Base-by-base conservation (phyloP, 2,797 vertebrate species). In the Hoplostethus atlanticus region DNA sequence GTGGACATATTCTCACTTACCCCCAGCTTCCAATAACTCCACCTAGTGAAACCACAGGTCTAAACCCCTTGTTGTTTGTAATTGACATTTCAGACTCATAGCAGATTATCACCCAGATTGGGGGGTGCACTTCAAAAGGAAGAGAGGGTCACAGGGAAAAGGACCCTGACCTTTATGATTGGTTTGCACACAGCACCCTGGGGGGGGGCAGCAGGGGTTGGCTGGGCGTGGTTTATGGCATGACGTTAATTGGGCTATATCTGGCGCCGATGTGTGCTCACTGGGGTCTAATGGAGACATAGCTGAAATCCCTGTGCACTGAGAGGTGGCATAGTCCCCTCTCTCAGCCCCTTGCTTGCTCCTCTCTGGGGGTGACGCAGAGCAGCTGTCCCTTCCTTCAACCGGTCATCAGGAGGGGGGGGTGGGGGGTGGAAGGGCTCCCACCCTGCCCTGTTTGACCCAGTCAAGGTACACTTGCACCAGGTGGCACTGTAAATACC, bases 341-440 rank as follows among this genome's bases (percentile, higher is more conserved):
- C 62, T 30, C 85, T 77, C 64, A 7, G 71, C 73, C 65, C 64
- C 10, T 2, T 71, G 4, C 83, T 83, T 61, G 2, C 51, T 69
- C 79, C 80, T 81, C 79, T 70, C 66, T 51, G 56, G 64, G 70
- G 76, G 81, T 85, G 83, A 86, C 63, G 64, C 71, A 60, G 73
- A 85, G 84, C 94, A 95, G 92, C 93, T 95, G 94, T 93, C 89
- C 84, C 88, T 94, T 94, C 93, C 91, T 93, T 94, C 90, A 93
- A 85, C 80, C 40, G 1, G 64, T 75, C 42, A 16, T 53, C n/a
- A 21, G 30, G 57, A 53, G 36, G 13, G 7, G 61, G 31, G 51
- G 25, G 28, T 11, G 25, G 25, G 48, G 30, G 11, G 5, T 34
- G 51, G 50, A 28, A 60, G 69, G 79, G 79, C 76, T 74, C 72